A percentile compares a stretch with the other conserved stretches of the same genome.
Evolutionary conservation across 2,113 vertebrate genomes (phyloP).

Genomic region (Ochotona princeps): DNA sequence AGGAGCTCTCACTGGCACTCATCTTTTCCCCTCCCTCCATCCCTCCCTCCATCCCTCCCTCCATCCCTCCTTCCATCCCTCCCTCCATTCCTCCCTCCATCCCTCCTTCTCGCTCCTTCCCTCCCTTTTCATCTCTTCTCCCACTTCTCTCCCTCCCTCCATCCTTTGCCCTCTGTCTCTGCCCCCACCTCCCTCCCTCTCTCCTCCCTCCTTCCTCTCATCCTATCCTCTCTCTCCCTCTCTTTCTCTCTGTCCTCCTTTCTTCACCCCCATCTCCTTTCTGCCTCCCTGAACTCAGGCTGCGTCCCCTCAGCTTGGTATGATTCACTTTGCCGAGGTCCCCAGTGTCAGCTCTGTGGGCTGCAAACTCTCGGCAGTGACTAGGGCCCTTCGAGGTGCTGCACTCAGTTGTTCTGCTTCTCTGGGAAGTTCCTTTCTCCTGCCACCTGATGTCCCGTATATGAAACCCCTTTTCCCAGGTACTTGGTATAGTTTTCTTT

Average conservation of each 20-base stretch:
- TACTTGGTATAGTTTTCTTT: not conserved
- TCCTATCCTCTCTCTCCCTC: too few species aligned
- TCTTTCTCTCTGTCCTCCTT: too few species aligned
- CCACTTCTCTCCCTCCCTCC: too few species aligned
- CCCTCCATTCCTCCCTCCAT: too few species aligned
- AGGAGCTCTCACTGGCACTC: not conserved
- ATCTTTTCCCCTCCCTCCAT: not conserved
- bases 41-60: not conserved
- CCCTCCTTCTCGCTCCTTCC: too few species aligned
- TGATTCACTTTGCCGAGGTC: not conserved
- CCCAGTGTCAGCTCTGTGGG: not conserved
- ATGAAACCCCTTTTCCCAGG: not conserved
- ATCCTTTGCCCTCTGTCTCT: too few species aligned
- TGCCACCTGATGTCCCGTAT: not conserved
- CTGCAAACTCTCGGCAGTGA: not conserved
- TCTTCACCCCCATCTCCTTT: not conserved
- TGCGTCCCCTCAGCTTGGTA: not conserved
- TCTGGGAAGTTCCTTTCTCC: not conserved
- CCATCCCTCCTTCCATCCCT: too few species aligned
- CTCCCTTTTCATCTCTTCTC: too few species aligned
- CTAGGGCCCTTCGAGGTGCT: not conserved
- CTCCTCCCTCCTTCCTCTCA: not conserved
- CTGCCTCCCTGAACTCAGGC: not conserved
- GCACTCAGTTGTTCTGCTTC: not conserved
- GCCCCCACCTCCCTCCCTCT: too few species aligned